Evolutionary conservation across 1,140 invertebrate species (phyloP).

Genomic region (Drosophila lacteicornis): DNA sequence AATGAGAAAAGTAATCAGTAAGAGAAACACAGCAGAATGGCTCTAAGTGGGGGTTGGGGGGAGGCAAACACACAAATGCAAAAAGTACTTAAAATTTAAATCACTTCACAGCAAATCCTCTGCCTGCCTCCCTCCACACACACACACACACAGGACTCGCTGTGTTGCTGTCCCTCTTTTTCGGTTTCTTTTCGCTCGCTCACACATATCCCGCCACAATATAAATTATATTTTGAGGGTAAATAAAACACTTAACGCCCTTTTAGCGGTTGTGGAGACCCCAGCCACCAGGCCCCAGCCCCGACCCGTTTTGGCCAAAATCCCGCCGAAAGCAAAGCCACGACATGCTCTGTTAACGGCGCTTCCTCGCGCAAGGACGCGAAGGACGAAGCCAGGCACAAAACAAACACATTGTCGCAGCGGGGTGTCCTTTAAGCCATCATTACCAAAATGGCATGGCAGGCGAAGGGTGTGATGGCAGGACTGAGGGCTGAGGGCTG

Average conservation of each 20-base stretch:
- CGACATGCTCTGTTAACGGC: conserved; percentile 77
- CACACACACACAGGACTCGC: conserved; percentile 23
- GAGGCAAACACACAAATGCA: conserved; percentile 44
- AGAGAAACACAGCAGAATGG: conserved; percentile 41
- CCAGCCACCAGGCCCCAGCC: conserved; percentile 1
- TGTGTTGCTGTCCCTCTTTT: conserved; percentile 4
- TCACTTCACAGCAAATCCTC: conserved; percentile 77
- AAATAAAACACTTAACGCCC: conserved; percentile 84
- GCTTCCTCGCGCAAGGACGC: conserved; percentile 65
- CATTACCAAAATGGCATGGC: conserved; percentile 79
- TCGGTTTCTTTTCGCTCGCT: not conserved
- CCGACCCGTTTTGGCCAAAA: conserved; percentile 10
- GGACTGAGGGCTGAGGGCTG: not conserved
- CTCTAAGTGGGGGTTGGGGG: not conserved
- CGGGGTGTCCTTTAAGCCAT: conserved; percentile 77
- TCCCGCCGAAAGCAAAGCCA: conserved; percentile 47
- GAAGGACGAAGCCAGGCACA: conserved; percentile 43
- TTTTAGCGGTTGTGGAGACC: conserved; percentile 76
- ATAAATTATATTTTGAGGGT: conserved; percentile 83
- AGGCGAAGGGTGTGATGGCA: conserved; percentile 5
- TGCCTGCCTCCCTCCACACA: not conserved
- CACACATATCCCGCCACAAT: conserved; percentile 60
- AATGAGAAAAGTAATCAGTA: conserved; percentile 82
- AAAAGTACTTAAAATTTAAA: conserved; percentile 82
- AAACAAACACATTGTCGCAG: conserved; percentile 73